Evolutionary conservation across 2,797 vertebrate species (phyloP), one percentile per base, ranked within the genome.

Genomic region (Chelon labrosus): DNA sequence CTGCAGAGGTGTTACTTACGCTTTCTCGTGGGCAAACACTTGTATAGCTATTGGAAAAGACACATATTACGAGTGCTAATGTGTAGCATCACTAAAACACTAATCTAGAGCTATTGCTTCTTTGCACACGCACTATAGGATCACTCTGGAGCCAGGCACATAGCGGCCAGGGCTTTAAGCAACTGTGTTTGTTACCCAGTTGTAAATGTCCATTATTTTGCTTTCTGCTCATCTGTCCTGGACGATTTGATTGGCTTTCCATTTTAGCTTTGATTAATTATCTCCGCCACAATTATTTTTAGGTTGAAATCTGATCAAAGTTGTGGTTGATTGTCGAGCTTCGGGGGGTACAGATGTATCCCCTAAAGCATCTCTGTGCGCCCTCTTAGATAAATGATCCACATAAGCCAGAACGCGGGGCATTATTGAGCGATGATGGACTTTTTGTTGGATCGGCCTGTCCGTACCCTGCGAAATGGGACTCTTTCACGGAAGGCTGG

Each of bases 401-500:
- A 35, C 69, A 69, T 52, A 65, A 77, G 55, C 22, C 14, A 31
- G 53, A 65, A 19, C 11, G 19, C 25, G 25, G 11, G 52, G 57
- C 70, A 44, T 38, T 57, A 68, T 60, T 61, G 79, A 80, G 63
- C 73, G 68, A 78, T 85, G 78, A 77, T 86, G 63, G 82, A 75
- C 65, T 86, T 79, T 8, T 37, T 31, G 66, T 61, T 38, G 41
- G 75, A 83, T 27, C 58, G 52, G 16, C 55, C 20, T 10, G 62
- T 56, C 84, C 76, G 67, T 75, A 51, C 27, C 46, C 46, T 39
- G 51, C 58, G 81, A 87, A 87, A 84, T 35, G 31, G 68, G 72
- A 77, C 61, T 85, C 83, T 88, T 27, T 88, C 82, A 90, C 41
- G 47, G 73, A 72, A 77, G 73, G 68, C 70, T 80, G 77, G 35